Evolutionary conservation across 2,888 invertebrate species (phyloP).

Genomic region (Drosophila tripunctata): DNA sequence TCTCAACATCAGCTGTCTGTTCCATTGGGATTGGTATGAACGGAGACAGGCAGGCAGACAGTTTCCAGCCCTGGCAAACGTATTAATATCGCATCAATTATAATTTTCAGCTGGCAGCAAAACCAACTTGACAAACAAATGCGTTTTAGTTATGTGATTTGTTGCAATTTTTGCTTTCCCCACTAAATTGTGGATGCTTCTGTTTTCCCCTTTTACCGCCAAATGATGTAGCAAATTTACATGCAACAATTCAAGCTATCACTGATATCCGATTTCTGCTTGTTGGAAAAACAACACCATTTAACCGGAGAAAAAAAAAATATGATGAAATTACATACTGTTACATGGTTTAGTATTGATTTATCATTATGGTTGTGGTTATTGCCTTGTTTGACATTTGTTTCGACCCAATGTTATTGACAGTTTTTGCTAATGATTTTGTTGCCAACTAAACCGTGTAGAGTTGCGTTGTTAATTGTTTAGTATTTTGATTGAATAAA

Average conservation of each 20-base stretch:
- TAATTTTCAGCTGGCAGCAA: slow-evolving; percentile 66
- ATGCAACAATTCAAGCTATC: slow-evolving; percentile 33
- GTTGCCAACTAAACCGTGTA: slow-evolving; percentile 14
- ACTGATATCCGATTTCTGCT: slow-evolving; percentile 60
- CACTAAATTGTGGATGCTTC: background rate
- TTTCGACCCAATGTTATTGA: slow-evolving; percentile 40
- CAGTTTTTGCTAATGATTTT: slow-evolving; percentile 63
- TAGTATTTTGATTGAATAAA: slow-evolving; percentile 16
- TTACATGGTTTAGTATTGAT: slow-evolving; percentile 57
- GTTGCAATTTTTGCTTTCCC: slow-evolving; percentile 54
- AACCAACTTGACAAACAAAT: slow-evolving; percentile 64
- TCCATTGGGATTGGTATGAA: background rate
- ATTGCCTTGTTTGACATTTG: slow-evolving; percentile 48
- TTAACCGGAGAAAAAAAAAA: background rate
- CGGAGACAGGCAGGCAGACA: background rate
- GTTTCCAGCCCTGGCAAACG: slow-evolving; percentile 36
- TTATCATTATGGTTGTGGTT: slow-evolving; percentile 60
- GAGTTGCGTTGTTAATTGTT: slow-evolving; percentile 14
- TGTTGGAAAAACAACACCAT: slow-evolving; percentile 6
- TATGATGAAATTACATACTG: slow-evolving; percentile 3
- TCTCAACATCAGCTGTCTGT: slow-evolving; percentile 51
- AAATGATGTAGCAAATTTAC: slow-evolving; percentile 41
- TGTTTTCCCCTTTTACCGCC: background rate
- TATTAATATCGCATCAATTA: slow-evolving; percentile 79
- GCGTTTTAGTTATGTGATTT: slow-evolving; percentile 59